Percentiles rank a stretch among this genome's conserved stretches.
These are phyloP conservation scores for Butastur rufipennis DNA, from an alignment of 2,113 vertebrate genomes.

Conservation along the genomic window DNA sequence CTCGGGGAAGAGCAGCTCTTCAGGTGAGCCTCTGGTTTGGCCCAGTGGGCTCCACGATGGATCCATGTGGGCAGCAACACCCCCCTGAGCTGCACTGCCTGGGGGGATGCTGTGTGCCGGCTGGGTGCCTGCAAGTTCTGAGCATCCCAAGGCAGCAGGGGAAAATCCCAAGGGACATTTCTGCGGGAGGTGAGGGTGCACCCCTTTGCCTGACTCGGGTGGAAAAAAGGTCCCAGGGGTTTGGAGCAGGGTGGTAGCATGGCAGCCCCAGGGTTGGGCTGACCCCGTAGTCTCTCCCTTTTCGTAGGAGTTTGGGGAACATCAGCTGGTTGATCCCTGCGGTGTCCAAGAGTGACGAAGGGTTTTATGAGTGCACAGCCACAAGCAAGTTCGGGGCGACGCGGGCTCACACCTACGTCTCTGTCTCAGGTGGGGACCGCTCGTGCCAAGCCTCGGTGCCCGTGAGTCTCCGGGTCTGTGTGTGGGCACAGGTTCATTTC, in stretches of 20 bases:
- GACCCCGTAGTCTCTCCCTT: not conserved
- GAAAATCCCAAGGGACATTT: not conserved
- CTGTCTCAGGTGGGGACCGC: conserved; percentile 79
- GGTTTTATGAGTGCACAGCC: conserved; percentile 82
- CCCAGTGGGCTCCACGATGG: not conserved
- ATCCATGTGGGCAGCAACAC: rapidly evolving
- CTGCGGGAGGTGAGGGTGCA: rapidly evolving
- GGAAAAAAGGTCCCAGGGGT: too few relatives aligned
- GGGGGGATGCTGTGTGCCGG: not conserved
- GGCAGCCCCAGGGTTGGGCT: not conserved
- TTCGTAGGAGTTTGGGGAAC: conserved; percentile 73
- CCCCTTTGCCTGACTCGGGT: too few relatives aligned
- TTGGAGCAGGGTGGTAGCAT: not conserved
- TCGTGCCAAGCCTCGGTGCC: rapidly evolving
- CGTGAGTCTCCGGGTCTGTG: rapidly evolving
- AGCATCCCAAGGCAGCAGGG: not conserved
- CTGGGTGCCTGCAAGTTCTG: not conserved
- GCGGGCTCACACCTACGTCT: conserved; percentile 73
- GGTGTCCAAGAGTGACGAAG: conserved; percentile 79
- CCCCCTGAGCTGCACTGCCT: not conserved
- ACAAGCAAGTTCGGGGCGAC: conserved; percentile 79
- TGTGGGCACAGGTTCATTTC: not conserved
- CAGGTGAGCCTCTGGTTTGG: conserved; percentile 71
- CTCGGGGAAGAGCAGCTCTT: conserved; percentile 80
- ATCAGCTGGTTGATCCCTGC: conserved; percentile 85